Base-by-base conservation (phyloP, 2,888 invertebrate genomes). In the Chrysomela aeneicollis region DNA sequence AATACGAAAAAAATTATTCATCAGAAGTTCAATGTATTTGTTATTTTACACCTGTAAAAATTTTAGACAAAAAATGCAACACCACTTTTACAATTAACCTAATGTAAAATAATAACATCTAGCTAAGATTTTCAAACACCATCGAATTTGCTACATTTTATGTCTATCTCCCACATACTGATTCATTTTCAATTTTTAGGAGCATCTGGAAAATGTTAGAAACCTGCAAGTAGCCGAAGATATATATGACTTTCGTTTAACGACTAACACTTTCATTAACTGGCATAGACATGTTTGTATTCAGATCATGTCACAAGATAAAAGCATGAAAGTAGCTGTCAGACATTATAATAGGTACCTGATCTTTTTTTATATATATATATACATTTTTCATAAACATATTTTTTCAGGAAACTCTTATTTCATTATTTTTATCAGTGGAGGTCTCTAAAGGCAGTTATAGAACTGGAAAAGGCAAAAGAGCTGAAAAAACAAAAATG, bases 201-300 rank as follows among this genome's bases (percentile, higher is more conserved):
- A 82, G 64, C 82, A 84, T 61, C 74, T 82, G 59, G 81, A 83
- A 49, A 83, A 81, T 62, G 80, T 84, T 42, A 82, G 87, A 69
- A 88, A 89, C 77, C 83, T 84, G 74, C 89, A 90, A 83, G 90
- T 91, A 0, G 92, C 93, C 2, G 86, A 87, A 61, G 92, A 93
- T 79, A 89, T 89, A 80, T 87, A 88, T 71, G 90, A 91, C 66
- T 83, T 90, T 61, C 71, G 69, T 60, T 63, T 82, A 12, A 73
- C 77, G 66, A 74, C 69, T 30, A 79, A 74, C 61, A 64, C 71
- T 47, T 82, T 82, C 65, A 69, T 72, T 21, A 61, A 72, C n/a
- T 82, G 79, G 79, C 76, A 78, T 59, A 69, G 76, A 51, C 72
- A 75, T 57, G 73, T 75, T 6, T 79, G 77, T 55, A 67, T 65